A percentile compares a stretch with the other conserved stretches of the same genome.
Evolutionary conservation across 2,113 vertebrate species (phyloP).

Genomic region (Oryzias javanicus): DNA sequence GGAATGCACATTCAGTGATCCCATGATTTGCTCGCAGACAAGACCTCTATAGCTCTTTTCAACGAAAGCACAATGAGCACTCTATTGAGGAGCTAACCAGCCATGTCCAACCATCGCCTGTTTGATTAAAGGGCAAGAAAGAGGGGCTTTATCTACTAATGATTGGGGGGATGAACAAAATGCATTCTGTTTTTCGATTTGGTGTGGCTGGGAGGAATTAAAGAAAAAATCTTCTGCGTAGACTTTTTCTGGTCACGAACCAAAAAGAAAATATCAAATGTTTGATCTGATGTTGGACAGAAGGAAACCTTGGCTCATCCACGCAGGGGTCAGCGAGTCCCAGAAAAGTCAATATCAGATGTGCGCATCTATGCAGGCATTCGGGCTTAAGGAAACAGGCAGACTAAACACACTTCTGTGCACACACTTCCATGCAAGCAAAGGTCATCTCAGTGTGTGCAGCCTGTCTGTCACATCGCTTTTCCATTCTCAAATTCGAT

Average conservation of each 20-base stretch:
- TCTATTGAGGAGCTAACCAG: slow-evolving; percentile 72
- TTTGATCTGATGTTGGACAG: slow-evolving; percentile 48
- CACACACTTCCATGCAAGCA: slow-evolving; percentile 16
- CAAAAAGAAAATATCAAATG: slow-evolving; percentile 53
- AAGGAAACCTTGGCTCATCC: slow-evolving; percentile 38
- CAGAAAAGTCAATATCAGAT: slow-evolving; percentile 60
- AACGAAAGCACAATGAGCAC: slow-evolving; percentile 68
- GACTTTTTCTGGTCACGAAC: slow-evolving; percentile 31
- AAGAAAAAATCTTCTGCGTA: slow-evolving; percentile 15
- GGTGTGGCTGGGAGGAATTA: slow-evolving; percentile 23
- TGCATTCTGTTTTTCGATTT: slow-evolving; percentile 55
- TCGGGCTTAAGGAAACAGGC: slow-evolving; percentile 50
- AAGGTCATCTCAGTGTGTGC: slow-evolving; percentile 1
- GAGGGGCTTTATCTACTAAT: slow-evolving; percentile 69
- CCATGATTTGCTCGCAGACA: slow-evolving; percentile 70
- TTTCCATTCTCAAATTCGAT: background rate
- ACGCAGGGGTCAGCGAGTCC: slow-evolving; percentile 57
- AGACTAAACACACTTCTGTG: slow-evolving; percentile 10
- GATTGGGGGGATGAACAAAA: slow-evolving; percentile 58
- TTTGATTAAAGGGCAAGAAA: slow-evolving; percentile 74
- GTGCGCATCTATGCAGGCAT: slow-evolving; percentile 36
- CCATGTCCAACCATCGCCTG: slow-evolving; percentile 69
- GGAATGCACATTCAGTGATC: slow-evolving; percentile 67
- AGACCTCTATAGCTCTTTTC: slow-evolving; percentile 64
- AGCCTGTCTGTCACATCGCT: background rate